Evolutionary conservation across 2,797 vertebrate genomes (phyloP).

Genomic region (Tympanoctomys barrerae): DNA sequence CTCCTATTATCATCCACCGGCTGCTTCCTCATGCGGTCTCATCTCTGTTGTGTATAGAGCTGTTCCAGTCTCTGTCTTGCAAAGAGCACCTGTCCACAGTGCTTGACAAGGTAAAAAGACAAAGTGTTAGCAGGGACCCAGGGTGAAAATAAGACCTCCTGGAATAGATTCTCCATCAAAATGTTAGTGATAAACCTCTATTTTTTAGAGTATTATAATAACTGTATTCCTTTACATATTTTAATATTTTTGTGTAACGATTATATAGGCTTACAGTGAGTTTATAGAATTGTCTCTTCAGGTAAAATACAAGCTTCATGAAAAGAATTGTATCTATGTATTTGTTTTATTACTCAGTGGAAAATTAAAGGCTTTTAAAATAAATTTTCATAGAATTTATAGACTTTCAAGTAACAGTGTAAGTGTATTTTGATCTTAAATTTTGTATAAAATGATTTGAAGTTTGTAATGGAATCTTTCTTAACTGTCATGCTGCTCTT

Average conservation of each 20-base stretch:
- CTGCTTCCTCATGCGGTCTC: conserved; percentile 97
- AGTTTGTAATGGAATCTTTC: conserved; percentile 48
- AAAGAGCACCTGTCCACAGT: conserved; percentile 95
- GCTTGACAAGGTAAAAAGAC: conserved; percentile 94
- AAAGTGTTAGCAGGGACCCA: conserved; percentile 46
- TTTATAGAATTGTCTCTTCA: conserved; percentile 39
- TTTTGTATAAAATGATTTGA: conserved; percentile 63
- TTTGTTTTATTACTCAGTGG: background rate
- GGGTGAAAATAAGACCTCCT: background rate
- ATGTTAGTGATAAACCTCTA: conserved; percentile 29
- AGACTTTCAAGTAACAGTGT: conserved; percentile 2
- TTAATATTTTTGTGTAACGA: conserved; percentile 58
- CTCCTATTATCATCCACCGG: conserved; percentile 96
- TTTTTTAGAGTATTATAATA: conserved; percentile 10
- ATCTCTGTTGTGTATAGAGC: conserved; percentile 96
- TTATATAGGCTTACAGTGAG: background rate
- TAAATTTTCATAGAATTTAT: conserved; percentile 37
- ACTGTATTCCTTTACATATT: conserved; percentile 40
- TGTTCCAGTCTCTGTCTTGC: conserved; percentile 97
- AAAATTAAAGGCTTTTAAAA: conserved; percentile 57
- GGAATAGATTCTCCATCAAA: conserved; percentile 52
- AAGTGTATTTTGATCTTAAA: background rate
- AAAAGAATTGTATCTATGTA: conserved; percentile 10
- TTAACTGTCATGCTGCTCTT: background rate
- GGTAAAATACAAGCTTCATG: conserved; percentile 62